Evolutionary conservation across 2,113 vertebrate species (phyloP).

Genomic region (Takifugu flavidus): DNA sequence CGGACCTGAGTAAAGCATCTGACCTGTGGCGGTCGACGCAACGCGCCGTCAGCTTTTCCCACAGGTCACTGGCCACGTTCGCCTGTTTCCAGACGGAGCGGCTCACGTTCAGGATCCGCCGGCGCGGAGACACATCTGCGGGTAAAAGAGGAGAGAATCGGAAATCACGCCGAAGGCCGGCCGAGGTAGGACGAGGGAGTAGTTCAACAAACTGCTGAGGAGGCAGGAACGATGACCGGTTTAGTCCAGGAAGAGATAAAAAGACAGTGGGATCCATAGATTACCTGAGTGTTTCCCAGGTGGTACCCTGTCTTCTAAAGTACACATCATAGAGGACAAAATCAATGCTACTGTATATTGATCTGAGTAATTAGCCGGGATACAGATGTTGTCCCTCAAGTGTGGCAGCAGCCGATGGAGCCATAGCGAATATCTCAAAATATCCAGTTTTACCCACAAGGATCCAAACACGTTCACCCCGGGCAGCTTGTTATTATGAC

Average conservation of each 20-base stretch:
- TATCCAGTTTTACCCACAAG: slow-evolving; percentile 41
- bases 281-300: slow-evolving; percentile 15
- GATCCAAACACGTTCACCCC: slow-evolving; percentile 20
- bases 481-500: slow-evolving; percentile 23
- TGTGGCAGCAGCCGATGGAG: slow-evolving; percentile 17
- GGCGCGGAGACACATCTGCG: slow-evolving; percentile 86
- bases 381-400: slow-evolving; percentile 28
- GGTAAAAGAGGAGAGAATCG: background rate
- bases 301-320: slow-evolving; percentile 7
- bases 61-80: slow-evolving; percentile 91
- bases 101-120: slow-evolving; percentile 88
- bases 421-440: no score
- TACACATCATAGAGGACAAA: slow-evolving; percentile 25
- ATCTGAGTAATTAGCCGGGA: slow-evolving; percentile 60
- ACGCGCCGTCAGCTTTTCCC: slow-evolving; percentile 93
- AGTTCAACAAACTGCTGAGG: background rate
- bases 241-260: background rate
- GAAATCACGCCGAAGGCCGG: background rate
- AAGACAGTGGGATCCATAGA: slow-evolving; percentile 4
- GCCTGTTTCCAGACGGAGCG: slow-evolving; percentile 98
- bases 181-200: background rate
- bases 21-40: slow-evolving; percentile 89
- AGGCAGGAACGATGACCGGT: slow-evolving; percentile 1
- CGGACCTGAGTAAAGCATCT: background rate
- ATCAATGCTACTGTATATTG: slow-evolving; percentile 46